These are phyloP conservation scores for Taenioides sp. DNA, from an alignment of 2,797 vertebrate genomes.

Conservation along the genomic window DNA sequence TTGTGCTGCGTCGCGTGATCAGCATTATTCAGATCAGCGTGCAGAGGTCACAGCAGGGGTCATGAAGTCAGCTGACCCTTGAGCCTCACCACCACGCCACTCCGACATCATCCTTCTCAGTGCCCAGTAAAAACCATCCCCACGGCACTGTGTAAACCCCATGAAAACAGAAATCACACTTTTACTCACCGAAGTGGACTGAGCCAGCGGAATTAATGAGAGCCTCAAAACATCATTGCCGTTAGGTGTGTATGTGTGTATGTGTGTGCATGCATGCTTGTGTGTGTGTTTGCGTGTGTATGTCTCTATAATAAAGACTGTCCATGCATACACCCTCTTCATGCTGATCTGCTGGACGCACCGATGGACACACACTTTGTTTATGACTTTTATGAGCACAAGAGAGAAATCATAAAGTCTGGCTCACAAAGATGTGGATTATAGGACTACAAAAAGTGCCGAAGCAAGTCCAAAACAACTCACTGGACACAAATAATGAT, in stretches of 20 bases:
- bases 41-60: constrained; percentile 28
- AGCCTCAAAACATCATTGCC: constrained; percentile 65
- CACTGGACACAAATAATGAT: constrained; percentile 19
- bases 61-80: constrained; percentile 29
- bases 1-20: constrained; percentile 13
- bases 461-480: constrained; percentile 22
- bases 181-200: constrained; percentile 50
- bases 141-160: constrained; percentile 42
- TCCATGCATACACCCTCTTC: constrained; percentile 49
- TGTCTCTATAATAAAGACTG: constrained; percentile 56
- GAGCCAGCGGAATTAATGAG: constrained; percentile 58
- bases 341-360: constrained; percentile 25
- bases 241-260: constrained; percentile 33
- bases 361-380: constrained; percentile 32
- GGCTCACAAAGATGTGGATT: constrained; percentile 22
- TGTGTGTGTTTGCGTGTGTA: constrained; percentile 36
- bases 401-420: constrained; percentile 30
- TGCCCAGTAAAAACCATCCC: constrained; percentile 45
- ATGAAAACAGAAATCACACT: constrained; percentile 61
- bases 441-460: constrained; percentile 22
- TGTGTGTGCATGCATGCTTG: not conserved
- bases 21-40: constrained; percentile 10
- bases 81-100: constrained; percentile 20
- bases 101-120: constrained; percentile 42
- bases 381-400: constrained; percentile 20